phyloP scores from a whole-genome alignment of 2,797 vertebrate species.

The Hyperoplus lanceolatus region DNA sequence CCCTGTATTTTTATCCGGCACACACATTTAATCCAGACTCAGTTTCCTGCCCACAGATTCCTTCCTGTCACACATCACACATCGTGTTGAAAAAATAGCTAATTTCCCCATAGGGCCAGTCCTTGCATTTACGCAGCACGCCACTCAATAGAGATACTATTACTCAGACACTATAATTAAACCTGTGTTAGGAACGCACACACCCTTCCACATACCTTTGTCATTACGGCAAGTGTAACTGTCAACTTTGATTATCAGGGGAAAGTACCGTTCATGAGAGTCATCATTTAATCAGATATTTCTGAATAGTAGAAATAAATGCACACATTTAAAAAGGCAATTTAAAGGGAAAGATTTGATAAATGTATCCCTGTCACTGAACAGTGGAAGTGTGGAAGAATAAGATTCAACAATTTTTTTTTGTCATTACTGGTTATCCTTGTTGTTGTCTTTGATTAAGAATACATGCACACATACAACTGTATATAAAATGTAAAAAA shows the following conservation, averaged over 20 bases:
- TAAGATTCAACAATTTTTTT: slow-evolving; percentile 58
- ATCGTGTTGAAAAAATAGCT: slow-evolving; percentile 41
- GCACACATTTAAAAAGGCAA: slow-evolving; percentile 44
- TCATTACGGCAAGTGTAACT: slow-evolving; percentile 45
- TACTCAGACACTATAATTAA: slow-evolving; percentile 75
- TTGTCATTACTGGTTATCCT: slow-evolving; percentile 60
- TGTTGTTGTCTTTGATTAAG: slow-evolving; percentile 50
- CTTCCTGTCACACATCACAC: slow-evolving; percentile 60
- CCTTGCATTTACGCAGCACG: slow-evolving; percentile 45
- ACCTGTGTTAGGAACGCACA: slow-evolving; percentile 52
- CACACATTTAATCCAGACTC: slow-evolving; percentile 52
- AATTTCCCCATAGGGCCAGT: slow-evolving; percentile 36
- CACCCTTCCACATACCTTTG: slow-evolving; percentile 53
- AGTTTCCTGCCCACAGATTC: slow-evolving; percentile 65
- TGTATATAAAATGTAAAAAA: background rate
- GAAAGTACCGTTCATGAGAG: slow-evolving; percentile 37
- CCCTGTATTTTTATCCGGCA: slow-evolving; percentile 23
- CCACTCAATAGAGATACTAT: slow-evolving; percentile 66
- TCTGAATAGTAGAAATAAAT: slow-evolving; percentile 53
- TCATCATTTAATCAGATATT: slow-evolving; percentile 8
- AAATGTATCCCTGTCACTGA: slow-evolving; percentile 50
- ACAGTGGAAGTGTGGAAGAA: slow-evolving; percentile 48
- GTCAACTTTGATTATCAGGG: slow-evolving; percentile 32
- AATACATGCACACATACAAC: background rate
- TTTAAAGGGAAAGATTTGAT: slow-evolving; percentile 55